Percentiles rank a stretch among this genome's conserved stretches.
These are phyloP conservation scores for Coendou prehensilis DNA, from an alignment of 2,797 vertebrate species.

Conservation along the genomic window DNA sequence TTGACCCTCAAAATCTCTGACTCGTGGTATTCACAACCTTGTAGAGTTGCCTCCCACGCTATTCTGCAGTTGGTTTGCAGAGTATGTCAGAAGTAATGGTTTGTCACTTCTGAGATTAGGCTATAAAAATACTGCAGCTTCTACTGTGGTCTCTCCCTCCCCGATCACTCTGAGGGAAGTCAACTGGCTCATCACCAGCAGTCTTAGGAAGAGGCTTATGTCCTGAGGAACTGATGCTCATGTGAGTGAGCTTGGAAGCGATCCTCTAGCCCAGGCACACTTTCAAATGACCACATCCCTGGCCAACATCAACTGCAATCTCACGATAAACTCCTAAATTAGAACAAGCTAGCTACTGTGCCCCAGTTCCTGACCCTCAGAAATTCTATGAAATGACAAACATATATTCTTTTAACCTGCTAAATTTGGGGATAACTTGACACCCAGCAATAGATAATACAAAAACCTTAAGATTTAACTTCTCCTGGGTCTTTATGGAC, in stretches of 20 bases:
- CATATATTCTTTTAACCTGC: not conserved
- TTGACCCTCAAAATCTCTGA: not conserved
- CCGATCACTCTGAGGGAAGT: not conserved
- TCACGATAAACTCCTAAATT: not conserved
- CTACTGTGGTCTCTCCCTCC: not conserved
- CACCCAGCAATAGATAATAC: constrained; percentile 17
- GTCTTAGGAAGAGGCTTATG: not conserved
- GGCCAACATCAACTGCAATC: constrained; percentile 12
- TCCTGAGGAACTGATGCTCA: not conserved
- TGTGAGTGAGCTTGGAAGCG: not conserved
- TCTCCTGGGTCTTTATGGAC: not conserved
- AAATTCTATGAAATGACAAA: not conserved
- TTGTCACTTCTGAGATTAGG: not conserved
- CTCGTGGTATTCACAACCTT: not conserved
- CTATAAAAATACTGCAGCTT: not conserved
- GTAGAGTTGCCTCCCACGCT: not conserved
- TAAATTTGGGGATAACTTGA: not conserved
- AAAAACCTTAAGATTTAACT: constrained; percentile 20
- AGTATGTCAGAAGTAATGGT: not conserved
- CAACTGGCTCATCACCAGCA: not conserved
- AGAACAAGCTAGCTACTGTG: not conserved
- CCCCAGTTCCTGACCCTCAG: not conserved
- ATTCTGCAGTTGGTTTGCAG: not conserved
- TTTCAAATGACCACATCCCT: constrained; percentile 39
- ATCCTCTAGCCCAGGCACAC: not conserved